phyloP scores from a whole-genome alignment of 2,113 vertebrate genomes.

The Nematolebias whitei region DNA sequence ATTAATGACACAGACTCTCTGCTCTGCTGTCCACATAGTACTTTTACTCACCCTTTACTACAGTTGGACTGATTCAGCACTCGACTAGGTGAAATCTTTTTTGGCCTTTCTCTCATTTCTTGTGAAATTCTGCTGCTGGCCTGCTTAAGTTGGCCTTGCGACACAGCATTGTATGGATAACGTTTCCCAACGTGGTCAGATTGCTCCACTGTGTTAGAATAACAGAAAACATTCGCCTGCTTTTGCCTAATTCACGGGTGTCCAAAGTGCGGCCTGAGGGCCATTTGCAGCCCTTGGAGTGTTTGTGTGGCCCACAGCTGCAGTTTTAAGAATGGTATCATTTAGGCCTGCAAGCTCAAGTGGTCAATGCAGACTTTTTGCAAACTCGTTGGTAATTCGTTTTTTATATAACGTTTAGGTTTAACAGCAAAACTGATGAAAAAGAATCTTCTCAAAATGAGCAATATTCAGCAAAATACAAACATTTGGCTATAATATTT shows the following conservation, averaged over 20 bases:
- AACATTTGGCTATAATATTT: too few relatives aligned
- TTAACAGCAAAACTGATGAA: too few relatives aligned
- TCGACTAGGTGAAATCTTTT: conserved; percentile 34
- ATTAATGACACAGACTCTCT: conserved; percentile 13
- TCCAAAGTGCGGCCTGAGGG: too few relatives aligned
- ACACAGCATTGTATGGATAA: conserved; percentile 63
- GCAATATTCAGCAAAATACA: too few relatives aligned
- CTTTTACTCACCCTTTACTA: conserved; percentile 11
- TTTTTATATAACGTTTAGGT: too few relatives aligned
- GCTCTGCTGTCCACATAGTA: conserved; percentile 17
- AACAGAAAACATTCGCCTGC: conserved; percentile 40
- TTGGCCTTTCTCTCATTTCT: conserved; percentile 45
- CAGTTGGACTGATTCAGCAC: conserved; percentile 7
- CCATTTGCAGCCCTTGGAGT: too few relatives aligned
- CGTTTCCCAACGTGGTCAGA: conserved; percentile 49
- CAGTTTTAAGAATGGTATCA: too few relatives aligned
- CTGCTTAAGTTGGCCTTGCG: conserved; percentile 63
- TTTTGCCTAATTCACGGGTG: conserved; percentile 35
- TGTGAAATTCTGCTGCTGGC: conserved; percentile 62
- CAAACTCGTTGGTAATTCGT: too few relatives aligned
- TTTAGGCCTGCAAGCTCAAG: too few relatives aligned
- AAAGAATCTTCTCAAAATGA: too few relatives aligned
- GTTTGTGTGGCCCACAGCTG: too few relatives aligned
- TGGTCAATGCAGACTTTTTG: too few relatives aligned
- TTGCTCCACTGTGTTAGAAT: conserved; percentile 33